Evolutionary conservation across 2,113 vertebrate genomes (phyloP), one percentile per base, ranked within the genome.

Genomic region (Otis tarda): DNA sequence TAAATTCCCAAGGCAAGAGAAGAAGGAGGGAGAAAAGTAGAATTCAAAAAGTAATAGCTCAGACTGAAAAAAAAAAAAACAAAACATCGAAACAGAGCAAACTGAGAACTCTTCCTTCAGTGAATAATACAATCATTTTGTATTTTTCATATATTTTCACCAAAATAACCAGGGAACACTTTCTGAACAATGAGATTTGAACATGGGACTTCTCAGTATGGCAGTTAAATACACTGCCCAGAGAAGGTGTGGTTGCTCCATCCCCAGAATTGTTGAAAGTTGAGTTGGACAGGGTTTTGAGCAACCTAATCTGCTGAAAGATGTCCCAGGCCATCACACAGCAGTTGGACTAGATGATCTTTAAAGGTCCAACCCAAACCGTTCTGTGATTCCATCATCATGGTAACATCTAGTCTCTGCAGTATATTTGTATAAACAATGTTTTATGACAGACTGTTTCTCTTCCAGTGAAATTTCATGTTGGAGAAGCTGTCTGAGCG

Each of bases 11-110:
- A 45, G 14, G 24, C 4, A 1, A 6, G 2, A 4, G 24, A 49
- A 39, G 4, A 57, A 24, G 8, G 0, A 1, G 1, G 13, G 10
- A 75, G 10, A 2, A 83, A 71, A 71, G 21, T 3, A 85, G 27
- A 79, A 70, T 28, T 64, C 41, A 22, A 14, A 22, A 83, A 83
- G 9, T n/a, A 64, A 33, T 39, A 70, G 4, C 39, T 9, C 16
- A 0, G 1, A 39, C 4, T 16, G 8, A 6, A 43, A 15, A 28
- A 57, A 15, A 28, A 57, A 28, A 90, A 65, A 23, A 5, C 14
- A 16, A 27, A 35, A 2, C 16, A 27, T 5, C 7, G 6, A 11
- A 53, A 73, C 4, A 64, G 8, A 84, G 1, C 1, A 88, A 78
- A 61, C 6, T 1, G 4, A 69, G 19, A 78, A 37, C 9, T 30